Percentiles rank a stretch among this genome's conserved stretches.
phyloP scores from a whole-genome alignment of 2,888 invertebrate genomes.

The Hermaeophaga mercurialis region DNA sequence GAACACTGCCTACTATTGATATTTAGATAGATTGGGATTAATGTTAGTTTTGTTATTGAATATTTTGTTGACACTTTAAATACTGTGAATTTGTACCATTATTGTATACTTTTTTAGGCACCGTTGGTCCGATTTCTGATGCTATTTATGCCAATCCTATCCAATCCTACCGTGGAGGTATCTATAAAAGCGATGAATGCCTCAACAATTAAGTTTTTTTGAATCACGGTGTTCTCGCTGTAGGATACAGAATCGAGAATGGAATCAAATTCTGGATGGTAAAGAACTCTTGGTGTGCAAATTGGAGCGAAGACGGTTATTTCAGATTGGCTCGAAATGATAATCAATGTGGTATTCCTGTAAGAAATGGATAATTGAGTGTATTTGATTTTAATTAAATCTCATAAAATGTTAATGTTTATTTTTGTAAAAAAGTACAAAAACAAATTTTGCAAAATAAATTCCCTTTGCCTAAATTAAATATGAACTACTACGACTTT shows the following conservation, averaged over 20 bases:
- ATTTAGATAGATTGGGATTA: background rate
- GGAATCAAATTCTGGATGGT: background rate
- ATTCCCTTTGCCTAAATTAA: too few species aligned
- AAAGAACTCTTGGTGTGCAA: slow-evolving; percentile 2
- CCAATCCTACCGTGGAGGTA: slow-evolving; percentile 79
- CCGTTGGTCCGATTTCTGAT: slow-evolving; percentile 74
- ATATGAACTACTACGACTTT: too few species aligned
- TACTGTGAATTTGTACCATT: background rate
- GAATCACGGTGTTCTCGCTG: slow-evolving; percentile 79
- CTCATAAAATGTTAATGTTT: too few species aligned
- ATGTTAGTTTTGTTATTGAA: background rate
- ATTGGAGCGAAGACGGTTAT: slow-evolving; percentile 3
- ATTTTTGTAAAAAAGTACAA: too few species aligned
- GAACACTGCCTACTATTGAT: background rate
- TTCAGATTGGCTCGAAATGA: background rate
- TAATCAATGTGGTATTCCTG: background rate
- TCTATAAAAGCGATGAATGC: slow-evolving; percentile 79
- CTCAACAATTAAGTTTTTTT: slow-evolving; percentile 58
- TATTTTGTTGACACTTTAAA: background rate
- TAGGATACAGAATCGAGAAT: slow-evolving; percentile 42
- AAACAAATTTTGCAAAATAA: too few species aligned
- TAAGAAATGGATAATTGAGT: too few species aligned
- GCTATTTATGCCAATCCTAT: slow-evolving; percentile 85
- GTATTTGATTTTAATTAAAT: too few species aligned
- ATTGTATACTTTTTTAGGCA: slow-evolving; percentile 4